These are phyloP conservation scores for Podargus strigoides DNA, from an alignment of 2,797 vertebrate genomes.

Conservation along the genomic window DNA sequence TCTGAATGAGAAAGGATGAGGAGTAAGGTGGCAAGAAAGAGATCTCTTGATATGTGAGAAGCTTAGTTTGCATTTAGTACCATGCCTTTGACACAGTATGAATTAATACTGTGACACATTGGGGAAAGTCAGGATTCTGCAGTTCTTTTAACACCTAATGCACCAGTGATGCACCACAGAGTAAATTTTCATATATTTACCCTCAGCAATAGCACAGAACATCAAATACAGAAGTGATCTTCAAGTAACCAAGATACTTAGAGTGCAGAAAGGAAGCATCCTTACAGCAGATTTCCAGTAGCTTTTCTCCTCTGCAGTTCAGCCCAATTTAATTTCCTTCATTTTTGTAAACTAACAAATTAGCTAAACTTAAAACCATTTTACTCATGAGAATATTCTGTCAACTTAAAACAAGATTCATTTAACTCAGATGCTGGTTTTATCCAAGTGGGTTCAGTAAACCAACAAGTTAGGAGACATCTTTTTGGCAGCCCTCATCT, in stretches of 20 bases:
- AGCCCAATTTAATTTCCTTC: background rate
- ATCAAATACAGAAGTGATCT: background rate
- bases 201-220: background rate
- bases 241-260: background rate
- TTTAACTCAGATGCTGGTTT: background rate
- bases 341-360: background rate
- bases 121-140: background rate
- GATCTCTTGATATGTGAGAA: background rate
- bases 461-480: background rate
- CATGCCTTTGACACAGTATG: background rate
- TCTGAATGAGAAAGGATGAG: background rate
- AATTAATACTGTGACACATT: background rate
- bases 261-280: background rate
- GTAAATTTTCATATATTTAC: background rate
- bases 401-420: background rate
- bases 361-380: background rate
- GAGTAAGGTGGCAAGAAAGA: background rate
- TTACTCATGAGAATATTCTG: background rate
- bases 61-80: background rate
- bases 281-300: background rate
- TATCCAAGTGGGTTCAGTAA: background rate
- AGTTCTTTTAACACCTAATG: background rate
- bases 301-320: background rate
- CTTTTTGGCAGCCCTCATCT: background rate
- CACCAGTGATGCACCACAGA: background rate